These are phyloP conservation scores for Nyctereutes procyonoides DNA, from an alignment of 2,113 vertebrate species.

Conservation along the genomic window DNA sequence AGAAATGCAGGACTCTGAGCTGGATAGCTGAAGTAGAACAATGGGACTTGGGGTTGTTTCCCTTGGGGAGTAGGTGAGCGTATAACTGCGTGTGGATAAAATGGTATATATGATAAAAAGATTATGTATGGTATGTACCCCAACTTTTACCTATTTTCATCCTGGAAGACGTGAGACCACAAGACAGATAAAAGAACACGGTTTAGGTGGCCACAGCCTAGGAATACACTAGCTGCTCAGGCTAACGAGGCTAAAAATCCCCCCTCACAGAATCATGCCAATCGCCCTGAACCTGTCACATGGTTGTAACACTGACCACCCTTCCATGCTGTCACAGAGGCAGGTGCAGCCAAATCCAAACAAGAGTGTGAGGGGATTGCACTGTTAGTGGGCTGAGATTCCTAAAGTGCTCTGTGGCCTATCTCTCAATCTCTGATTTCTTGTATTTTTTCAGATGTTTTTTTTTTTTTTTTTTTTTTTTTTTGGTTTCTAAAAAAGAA, in stretches of 20 bases:
- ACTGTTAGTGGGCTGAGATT: too few species aligned
- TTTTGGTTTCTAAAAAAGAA: background rate
- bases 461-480: background rate
- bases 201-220: background rate
- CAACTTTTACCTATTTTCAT: background rate
- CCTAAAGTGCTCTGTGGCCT: background rate
- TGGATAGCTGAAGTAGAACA: background rate
- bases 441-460: background rate
- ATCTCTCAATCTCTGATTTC: background rate
- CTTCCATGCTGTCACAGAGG: background rate
- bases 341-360: too few species aligned
- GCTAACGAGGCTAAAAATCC: background rate
- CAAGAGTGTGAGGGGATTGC: too few species aligned
- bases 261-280: background rate
- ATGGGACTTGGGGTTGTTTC: background rate
- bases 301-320: background rate
- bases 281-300: background rate
- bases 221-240: background rate
- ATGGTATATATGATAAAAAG: background rate
- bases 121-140: background rate
- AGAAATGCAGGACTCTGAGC: background rate
- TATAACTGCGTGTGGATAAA: background rate
- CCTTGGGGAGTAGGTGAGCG: background rate
- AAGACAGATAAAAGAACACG: background rate
- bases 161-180: background rate